A percentile compares a stretch with the other conserved stretches of the same genome.
These are phyloP conservation scores for Nomada ferruginata DNA, from an alignment of 2,888 invertebrate genomes.

Conservation along the genomic window DNA sequence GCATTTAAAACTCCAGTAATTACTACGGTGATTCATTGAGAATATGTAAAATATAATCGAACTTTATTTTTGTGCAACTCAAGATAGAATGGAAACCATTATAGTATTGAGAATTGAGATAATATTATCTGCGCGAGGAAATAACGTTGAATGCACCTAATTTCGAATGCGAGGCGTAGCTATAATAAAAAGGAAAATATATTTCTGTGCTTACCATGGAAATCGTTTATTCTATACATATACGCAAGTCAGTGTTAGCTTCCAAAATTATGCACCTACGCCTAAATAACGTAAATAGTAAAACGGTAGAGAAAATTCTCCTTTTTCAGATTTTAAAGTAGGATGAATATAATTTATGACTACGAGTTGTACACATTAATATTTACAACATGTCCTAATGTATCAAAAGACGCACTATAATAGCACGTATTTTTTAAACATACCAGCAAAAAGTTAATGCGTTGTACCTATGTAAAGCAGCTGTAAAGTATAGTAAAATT, in stretches of 20 bases:
- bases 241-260: background rate
- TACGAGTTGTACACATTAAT: no score
- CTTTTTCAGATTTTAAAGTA: no score
- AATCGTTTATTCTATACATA: background rate
- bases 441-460: background rate
- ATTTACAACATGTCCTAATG: no score
- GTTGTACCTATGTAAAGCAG: background rate
- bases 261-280: background rate
- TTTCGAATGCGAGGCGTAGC: slow-evolving; percentile 8
- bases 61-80: background rate
- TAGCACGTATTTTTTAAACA: no score
- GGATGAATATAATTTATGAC: no score
- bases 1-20: no score
- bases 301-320: no score
- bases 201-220: background rate
- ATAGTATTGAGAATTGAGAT: background rate
- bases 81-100: background rate
- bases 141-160: slow-evolving; percentile 18
- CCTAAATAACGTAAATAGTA: no score
- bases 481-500: background rate
- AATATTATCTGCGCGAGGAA: background rate
- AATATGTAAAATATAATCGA: background rate
- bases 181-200: background rate
- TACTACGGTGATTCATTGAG: background rate
- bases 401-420: no score